Evolutionary conservation across 1,140 invertebrate genomes (phyloP).

Genomic region (Condylostylus longicornis): DNA sequence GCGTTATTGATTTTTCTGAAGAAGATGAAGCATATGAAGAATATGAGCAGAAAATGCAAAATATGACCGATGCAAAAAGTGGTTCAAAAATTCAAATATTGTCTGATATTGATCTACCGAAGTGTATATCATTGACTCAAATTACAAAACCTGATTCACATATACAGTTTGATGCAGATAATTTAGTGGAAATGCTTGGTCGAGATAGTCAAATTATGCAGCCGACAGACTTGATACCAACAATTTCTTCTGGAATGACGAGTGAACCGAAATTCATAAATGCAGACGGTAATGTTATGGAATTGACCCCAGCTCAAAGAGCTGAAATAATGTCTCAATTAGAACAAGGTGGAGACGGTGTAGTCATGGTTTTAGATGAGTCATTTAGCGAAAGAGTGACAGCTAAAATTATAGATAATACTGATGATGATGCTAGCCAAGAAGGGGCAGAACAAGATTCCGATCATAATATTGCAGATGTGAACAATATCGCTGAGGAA

Average conservation of each 20-base stretch:
- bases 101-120: conserved; percentile 33
- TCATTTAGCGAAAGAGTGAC: conserved; percentile 10
- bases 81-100: conserved; percentile 35
- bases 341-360: conserved; percentile 25
- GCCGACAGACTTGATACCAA: background rate
- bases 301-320: conserved; percentile 26
- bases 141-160: conserved; percentile 18
- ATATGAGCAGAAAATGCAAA: conserved; percentile 19
- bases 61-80: conserved; percentile 9
- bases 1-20: conserved; percentile 45
- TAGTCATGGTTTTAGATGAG: conserved; percentile 30
- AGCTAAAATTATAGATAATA: background rate
- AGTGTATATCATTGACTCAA: too few relatives aligned
- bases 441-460: conserved; percentile 6
- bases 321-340: conserved; percentile 29
- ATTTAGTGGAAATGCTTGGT: conserved; percentile 15
- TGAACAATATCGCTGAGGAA: conserved; percentile 6
- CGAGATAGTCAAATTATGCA: conserved; percentile 8
- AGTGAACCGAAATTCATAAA: conserved; percentile 21
- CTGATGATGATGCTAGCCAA: conserved; percentile 7
- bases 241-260: background rate
- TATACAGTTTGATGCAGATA: conserved; percentile 28
- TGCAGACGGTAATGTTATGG: conserved; percentile 27
- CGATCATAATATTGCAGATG: conserved; percentile 17
- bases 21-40: conserved; percentile 34